Evolutionary conservation across 2,888 invertebrate species (phyloP), one percentile per base, ranked within the genome.

Genomic region (Drosophila meridionalis): DNA sequence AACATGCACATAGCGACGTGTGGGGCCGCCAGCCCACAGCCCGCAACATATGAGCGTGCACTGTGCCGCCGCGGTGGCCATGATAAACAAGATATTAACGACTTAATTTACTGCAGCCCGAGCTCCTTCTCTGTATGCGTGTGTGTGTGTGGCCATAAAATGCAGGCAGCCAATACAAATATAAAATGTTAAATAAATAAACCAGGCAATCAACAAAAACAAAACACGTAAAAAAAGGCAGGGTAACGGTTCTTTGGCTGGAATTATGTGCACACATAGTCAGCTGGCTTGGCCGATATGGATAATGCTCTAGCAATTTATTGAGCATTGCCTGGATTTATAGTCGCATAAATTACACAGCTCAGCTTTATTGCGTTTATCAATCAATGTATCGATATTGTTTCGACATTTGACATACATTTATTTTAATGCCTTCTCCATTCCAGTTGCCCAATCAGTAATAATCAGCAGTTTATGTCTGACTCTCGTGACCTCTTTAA

Each of bases 31-130:
- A 20, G 32, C n/a, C 32, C 55, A 34, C 71, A 57, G 67, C 68
- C 53, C 64, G 55, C 66, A 83, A 63, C 80, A 80, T 75, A 77
- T 66, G 82, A 66, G 55, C 47, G 14, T 50, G 50, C 63, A 52
- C 28, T 47, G 60, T 43, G 62, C 67, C 64, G 34, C 42, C 28
- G 50, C 56, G 34, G 47, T 59, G 74, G 70, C 75, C 82, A 78
- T 84, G 89, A 87, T 87, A 87, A 87, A 87, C 90, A 90, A 87
- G 82, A 90, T 89, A 87, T 87, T 89, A 87, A 87, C 87, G 85
- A 90, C 90, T 87, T 90, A 84, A 87, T 87, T 87, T 87, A 90
- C 89, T 87, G 89, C 87, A 73, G 66, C 68, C 50, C 69, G 60
- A 78, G 71, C 76, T 70, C 72, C 72, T 50, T 66, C 14, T 48